These are phyloP conservation scores for Cladorhizidae sp. DNA, from an alignment of 37 sponge, comb jelly and placozoan genomes.

Conservation along the genomic window DNA sequence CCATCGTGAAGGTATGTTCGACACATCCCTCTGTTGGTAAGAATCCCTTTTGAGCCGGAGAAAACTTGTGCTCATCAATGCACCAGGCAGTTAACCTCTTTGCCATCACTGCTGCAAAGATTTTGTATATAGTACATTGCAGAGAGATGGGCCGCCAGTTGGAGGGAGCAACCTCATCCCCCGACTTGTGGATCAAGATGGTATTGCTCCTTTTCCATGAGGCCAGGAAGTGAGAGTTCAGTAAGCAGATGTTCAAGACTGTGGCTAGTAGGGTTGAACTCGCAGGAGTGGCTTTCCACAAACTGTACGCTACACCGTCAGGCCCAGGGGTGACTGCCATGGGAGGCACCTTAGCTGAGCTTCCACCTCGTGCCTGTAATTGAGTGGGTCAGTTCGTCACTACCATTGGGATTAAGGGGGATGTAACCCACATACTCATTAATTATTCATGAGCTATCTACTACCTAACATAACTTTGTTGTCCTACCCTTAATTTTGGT, in stretches of 20 bases:
- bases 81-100: slow-evolving; percentile 41
- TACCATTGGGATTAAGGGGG: too few relatives aligned
- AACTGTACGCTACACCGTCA: slow-evolving; percentile 28
- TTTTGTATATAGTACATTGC: slow-evolving; percentile 52
- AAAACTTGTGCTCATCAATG: not conserved
- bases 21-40: slow-evolving; percentile 41
- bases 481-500: too few relatives aligned
- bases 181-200: slow-evolving; percentile 55
- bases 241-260: slow-evolving; percentile 23
- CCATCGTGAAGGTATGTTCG: slow-evolving; percentile 42
- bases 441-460: too few relatives aligned
- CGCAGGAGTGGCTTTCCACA: slow-evolving; percentile 9
- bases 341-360: too few relatives aligned
- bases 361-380: too few relatives aligned
- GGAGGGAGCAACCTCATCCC: not conserved
- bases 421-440: too few relatives aligned
- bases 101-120: slow-evolving; percentile 45
- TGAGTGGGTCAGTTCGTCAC: too few relatives aligned
- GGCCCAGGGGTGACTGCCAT: too few relatives aligned
- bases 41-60: not conserved
- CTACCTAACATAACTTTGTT: too few relatives aligned
- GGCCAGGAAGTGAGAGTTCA: not conserved
- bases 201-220: slow-evolving; percentile 44
- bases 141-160: slow-evolving; percentile 65
- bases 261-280: not conserved